These are phyloP conservation scores for Malaclemys terrapin DNA, from an alignment of 2,113 vertebrate genomes.

Conservation along the genomic window DNA sequence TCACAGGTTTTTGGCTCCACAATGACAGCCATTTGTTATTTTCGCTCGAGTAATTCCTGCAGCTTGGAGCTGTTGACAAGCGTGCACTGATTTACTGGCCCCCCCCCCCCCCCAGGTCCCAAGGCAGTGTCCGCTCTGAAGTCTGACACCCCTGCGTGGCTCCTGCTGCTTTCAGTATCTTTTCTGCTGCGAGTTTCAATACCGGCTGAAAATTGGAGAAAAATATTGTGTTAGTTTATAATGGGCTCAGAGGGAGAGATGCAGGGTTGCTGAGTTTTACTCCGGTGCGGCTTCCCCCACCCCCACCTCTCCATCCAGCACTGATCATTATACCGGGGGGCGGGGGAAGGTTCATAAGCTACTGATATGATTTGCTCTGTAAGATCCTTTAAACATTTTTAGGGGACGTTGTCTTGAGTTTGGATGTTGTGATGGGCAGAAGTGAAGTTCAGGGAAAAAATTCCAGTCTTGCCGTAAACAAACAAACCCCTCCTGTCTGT, in stretches of 20 bases:
- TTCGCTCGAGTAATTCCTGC: constrained; percentile 95
- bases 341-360: constrained; percentile 43
- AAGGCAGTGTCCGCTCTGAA: constrained; percentile 78
- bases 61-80: constrained; percentile 94
- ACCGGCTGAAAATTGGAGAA: constrained; percentile 72
- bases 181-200: constrained; percentile 71
- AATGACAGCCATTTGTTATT: constrained; percentile 99
- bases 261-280: constrained; percentile 33
- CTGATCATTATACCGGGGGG: constrained; percentile 14
- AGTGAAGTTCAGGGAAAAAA: constrained; percentile 18
- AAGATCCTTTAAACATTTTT: constrained; percentile 29
- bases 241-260: constrained; percentile 67
- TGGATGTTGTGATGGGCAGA: not conserved
- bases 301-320: not conserved
- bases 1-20: constrained; percentile 99
- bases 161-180: constrained; percentile 76
- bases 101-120: constrained; percentile 63
- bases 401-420: constrained; percentile 24
- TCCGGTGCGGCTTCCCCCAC: constrained; percentile 19
- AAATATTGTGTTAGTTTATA: constrained; percentile 78
- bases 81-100: constrained; percentile 94
- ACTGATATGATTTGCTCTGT: constrained; percentile 28
- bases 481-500: not conserved
- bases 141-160: constrained; percentile 71
- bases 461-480: not conserved